Conservation (phyloP, 2,888 invertebrate genomes). For the Tipula helvola region DNA sequence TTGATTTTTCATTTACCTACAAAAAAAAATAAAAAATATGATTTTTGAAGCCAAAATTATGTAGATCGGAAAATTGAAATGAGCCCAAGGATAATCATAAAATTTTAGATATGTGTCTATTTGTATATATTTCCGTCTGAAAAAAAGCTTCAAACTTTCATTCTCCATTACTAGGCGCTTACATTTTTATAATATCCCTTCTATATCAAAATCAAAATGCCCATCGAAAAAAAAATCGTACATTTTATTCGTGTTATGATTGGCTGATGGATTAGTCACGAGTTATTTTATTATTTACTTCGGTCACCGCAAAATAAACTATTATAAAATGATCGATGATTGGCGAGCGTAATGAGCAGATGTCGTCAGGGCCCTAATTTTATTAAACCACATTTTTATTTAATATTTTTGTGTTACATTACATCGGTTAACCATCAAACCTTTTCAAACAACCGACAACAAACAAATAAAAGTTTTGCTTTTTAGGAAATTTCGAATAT, state of each 20-base stretch:
- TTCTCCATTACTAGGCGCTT: neutral
- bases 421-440: neutral
- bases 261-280: no score
- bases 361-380: neutral
- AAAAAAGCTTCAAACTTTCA: neutral
- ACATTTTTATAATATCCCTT: neutral
- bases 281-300: no score
- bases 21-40: neutral
- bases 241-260: no score
- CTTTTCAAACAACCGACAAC: neutral
- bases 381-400: neutral
- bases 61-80: neutral
- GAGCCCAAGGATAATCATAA: neutral
- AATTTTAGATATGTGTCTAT: neutral
- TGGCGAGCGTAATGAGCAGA: no score
- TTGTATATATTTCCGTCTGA: neutral
- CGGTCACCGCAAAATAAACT: no score
- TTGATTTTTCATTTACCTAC: neutral
- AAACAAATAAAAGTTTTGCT: neutral
- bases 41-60: neutral
- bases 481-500: neutral
- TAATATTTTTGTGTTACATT: neutral
- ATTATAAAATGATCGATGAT: no score
- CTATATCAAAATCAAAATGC: no score
- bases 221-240: no score